A percentile compares a stretch with the other conserved stretches of the same genome.
Conservation (phyloP, 1,140 invertebrate species). For the Dolichoris vasculosae region DNA sequence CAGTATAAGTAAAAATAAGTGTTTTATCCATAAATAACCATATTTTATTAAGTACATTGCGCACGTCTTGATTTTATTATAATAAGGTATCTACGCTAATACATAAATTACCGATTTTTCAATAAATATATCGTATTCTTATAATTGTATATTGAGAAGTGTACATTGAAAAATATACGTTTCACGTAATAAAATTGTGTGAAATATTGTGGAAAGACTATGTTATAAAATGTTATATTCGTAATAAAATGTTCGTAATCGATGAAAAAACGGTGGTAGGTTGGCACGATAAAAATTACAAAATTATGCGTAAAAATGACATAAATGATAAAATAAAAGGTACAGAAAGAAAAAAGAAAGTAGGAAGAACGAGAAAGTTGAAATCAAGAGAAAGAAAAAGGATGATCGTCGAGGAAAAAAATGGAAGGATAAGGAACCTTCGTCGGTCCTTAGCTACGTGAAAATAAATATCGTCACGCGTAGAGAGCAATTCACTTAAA, state of each 20-base stretch:
- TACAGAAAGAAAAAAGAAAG: not conserved
- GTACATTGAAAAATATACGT: too few relatives aligned
- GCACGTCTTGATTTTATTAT: too few relatives aligned
- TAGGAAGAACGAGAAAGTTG: not conserved
- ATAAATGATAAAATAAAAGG: not conserved
- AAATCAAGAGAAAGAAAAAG: conserved; percentile 13
- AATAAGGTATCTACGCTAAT: too few relatives aligned
- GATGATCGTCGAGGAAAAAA: conserved; percentile 19
- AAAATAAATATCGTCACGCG: conserved; percentile 61
- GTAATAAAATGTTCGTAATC: not conserved
- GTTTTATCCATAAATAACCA: too few relatives aligned
- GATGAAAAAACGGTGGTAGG: not conserved
- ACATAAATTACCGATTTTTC: too few relatives aligned
- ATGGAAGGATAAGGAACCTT: conserved; percentile 13
- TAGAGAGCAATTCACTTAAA: conserved; percentile 48
- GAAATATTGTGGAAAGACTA: not conserved
- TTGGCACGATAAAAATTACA: not conserved
- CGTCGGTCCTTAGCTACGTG: conserved; percentile 56
- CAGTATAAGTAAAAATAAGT: too few relatives aligned
- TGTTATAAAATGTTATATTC: not conserved
- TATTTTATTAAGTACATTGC: too few relatives aligned
- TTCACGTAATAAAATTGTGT: not conserved
- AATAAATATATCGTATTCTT: too few relatives aligned
- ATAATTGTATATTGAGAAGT: too few relatives aligned
- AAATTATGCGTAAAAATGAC: not conserved